phyloP scores from a whole-genome alignment of 2,113 vertebrate genomes.

The Struthidea cinerea region DNA sequence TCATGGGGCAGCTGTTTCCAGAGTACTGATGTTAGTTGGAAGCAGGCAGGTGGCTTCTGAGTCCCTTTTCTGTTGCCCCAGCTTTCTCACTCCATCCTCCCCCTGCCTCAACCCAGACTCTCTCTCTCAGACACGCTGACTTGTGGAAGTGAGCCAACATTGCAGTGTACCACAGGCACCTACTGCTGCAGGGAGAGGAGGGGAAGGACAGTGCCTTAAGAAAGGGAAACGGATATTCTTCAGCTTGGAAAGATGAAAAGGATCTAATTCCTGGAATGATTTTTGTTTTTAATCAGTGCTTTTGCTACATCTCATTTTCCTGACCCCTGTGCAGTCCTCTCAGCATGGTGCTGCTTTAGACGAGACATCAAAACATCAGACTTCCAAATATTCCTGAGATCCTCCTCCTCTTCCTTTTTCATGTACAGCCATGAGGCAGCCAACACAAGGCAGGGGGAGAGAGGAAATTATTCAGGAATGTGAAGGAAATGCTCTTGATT shows the following conservation, averaged over 20 bases:
- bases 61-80: not conserved
- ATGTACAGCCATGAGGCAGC: not conserved
- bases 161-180: constrained; percentile 11
- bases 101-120: not conserved
- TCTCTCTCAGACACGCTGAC: not conserved
- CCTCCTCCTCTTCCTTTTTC: not conserved
- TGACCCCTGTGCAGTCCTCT: not conserved
- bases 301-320: not conserved
- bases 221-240: not conserved
- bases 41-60: not conserved
- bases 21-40: not conserved
- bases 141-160: constrained; percentile 25
- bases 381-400: not conserved
- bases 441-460: not conserved
- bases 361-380: not conserved
- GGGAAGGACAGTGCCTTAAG: not conserved
- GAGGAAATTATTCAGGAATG: not conserved
- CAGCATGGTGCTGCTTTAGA: not conserved
- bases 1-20: not conserved
- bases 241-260: not conserved
- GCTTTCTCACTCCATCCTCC: not conserved
- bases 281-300: not conserved
- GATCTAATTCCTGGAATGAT: not conserved
- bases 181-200: not conserved
- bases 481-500: not conserved